Evolutionary conservation across 1,140 invertebrate genomes (phyloP).

Genomic region (Bathynomus jamesi): DNA sequence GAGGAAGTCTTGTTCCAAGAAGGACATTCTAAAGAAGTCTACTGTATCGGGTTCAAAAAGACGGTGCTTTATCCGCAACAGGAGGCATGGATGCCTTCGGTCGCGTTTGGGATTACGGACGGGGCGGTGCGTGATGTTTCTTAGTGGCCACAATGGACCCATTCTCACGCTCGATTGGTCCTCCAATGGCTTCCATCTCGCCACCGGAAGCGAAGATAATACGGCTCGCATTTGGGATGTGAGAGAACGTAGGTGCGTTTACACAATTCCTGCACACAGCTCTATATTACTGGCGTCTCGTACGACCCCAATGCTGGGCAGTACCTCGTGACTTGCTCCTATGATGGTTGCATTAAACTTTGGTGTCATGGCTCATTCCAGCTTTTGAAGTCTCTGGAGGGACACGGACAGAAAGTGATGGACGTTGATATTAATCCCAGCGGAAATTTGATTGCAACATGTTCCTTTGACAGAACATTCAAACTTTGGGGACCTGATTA

Average conservation of each 20-base stretch:
- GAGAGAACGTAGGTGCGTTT: constrained; percentile 70
- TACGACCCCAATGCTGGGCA: constrained; percentile 75
- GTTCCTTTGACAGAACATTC: constrained; percentile 93
- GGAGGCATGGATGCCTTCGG: constrained; percentile 93
- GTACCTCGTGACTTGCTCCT: constrained; percentile 78
- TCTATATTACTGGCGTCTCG: constrained; percentile 82
- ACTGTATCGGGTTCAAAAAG: constrained; percentile 86
- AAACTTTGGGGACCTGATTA: constrained; percentile 89
- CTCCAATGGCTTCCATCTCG: constrained; percentile 86
- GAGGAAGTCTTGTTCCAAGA: constrained; percentile 96
- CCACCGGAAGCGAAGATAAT: constrained; percentile 92
- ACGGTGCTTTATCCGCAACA: constrained; percentile 86
- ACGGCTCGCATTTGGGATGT: constrained; percentile 93
- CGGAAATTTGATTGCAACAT: constrained; percentile 82
- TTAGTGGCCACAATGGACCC: constrained; percentile 92
- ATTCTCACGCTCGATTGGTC: constrained; percentile 83
- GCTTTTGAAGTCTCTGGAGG: constrained; percentile 82
- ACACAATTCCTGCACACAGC: constrained; percentile 92
- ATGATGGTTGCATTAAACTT: constrained; percentile 76
- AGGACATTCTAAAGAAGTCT: constrained; percentile 90
- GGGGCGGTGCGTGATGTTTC: constrained; percentile 95
- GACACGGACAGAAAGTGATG: constrained; percentile 95
- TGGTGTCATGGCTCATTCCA: constrained; percentile 97
- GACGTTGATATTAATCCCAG: constrained; percentile 77
- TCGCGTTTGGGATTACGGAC: constrained; percentile 96